Evolutionary conservation across 2,888 invertebrate genomes (phyloP), one percentile per base, ranked within the genome.

Genomic region (Zaprionus bogoriensis): DNA sequence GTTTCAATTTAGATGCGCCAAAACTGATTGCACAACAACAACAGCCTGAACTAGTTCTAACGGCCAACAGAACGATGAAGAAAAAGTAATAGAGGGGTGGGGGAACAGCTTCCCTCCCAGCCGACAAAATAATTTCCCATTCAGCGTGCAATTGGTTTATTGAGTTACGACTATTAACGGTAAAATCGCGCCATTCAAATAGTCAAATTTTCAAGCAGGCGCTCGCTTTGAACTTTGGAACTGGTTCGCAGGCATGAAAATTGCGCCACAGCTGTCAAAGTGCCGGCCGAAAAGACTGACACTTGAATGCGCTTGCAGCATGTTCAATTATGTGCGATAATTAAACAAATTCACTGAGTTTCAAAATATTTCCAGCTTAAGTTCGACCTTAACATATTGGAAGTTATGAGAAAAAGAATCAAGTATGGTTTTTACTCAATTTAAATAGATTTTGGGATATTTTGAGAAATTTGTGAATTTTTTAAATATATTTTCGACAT

Each of bases 1-100:
- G 74, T 74, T 74, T 25, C 51, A 57, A 74, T 69, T 72, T 42
- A 53, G 70, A 70, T 70, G 55, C 57, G 36, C 42, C 41, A 14
- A 38, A 32, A n/a, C n/a, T 42, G 74, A 74, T 74, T 70, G 63
- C 36, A n/a, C 32, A 19, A 53, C 38, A 48, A 28, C 44, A 39
- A 72, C 23, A 1, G 6, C 25, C 19, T 39, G 39, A 60, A 70
- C 70, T 55, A 55, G 74, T 63, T 63, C 41, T 25, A 9, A 6
- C n/a, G 2, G 41, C 7, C 2, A 0, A n/a, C n/a, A 10, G 12
- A 30, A 12, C 1, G 6, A 5, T 3, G 0, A 12, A 32, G 32
- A 23, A 6, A 23, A 6, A 23, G 23, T 4, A 6, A 23, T 3
- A 23, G 32, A n/a, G 38, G 4, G 19, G 19, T 3, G 19, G 10